phyloP scores from a whole-genome alignment of 2,113 vertebrate genomes.

The Periophthalmus modestus region DNA sequence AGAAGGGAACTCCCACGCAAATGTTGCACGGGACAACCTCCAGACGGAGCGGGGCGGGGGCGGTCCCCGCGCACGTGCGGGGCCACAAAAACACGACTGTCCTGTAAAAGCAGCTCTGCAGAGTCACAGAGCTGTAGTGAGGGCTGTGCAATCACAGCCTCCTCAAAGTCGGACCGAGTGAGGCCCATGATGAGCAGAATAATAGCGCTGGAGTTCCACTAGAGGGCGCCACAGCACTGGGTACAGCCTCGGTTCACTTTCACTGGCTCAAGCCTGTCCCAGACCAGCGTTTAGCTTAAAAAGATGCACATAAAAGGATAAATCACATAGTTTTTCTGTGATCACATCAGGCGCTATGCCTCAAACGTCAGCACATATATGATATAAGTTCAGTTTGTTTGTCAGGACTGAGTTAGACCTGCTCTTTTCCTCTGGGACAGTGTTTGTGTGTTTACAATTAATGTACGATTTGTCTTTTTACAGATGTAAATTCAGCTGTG shows the following conservation, averaged over 20 bases:
- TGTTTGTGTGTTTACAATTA: not conserved
- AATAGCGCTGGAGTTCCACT: constrained; percentile 15
- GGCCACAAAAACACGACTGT: constrained; percentile 38
- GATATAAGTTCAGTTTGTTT: too few species aligned
- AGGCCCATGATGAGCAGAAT: not conserved
- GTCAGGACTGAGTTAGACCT: too few species aligned
- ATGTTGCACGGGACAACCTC: constrained; percentile 79
- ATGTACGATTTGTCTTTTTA: not conserved
- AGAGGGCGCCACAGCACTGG: constrained; percentile 46
- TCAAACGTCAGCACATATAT: too few species aligned
- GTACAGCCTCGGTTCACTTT: not conserved
- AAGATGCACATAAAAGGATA: too few species aligned
- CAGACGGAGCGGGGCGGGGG: constrained; percentile 79
- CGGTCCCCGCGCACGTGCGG: constrained; percentile 68
- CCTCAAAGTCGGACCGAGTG: not conserved
- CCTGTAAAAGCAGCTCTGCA: constrained; percentile 15
- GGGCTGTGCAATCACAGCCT: not conserved
- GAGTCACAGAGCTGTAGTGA: not conserved
- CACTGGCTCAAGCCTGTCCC: too few species aligned
- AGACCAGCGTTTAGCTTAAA: too few species aligned
- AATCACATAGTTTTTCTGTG: too few species aligned
- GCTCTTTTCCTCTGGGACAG: too few species aligned
- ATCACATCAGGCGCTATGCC: too few species aligned
- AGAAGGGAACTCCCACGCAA: constrained; percentile 84
- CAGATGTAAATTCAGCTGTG: not conserved